Evolutionary conservation across 2,888 invertebrate genomes (phyloP).

Genomic region (Ditula angustiorana): DNA sequence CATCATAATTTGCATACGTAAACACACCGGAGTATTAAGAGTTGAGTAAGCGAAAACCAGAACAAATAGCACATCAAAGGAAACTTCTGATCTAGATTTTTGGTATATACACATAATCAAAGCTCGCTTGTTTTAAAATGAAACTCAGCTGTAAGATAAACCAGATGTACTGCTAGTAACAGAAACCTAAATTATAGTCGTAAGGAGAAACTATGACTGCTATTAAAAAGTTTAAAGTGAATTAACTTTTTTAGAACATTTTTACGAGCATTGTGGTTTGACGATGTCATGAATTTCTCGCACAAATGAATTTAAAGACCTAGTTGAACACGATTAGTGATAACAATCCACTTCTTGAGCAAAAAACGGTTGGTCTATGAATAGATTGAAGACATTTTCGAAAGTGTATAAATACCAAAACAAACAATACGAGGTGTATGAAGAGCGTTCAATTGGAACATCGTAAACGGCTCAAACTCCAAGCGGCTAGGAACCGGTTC

Average conservation of each 20-base stretch:
- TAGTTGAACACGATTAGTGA: not conserved
- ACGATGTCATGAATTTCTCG: not conserved
- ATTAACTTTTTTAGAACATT: constrained; percentile 7
- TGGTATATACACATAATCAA: constrained; percentile 8
- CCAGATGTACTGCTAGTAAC: constrained; percentile 21
- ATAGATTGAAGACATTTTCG: constrained; percentile 7
- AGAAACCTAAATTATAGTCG: not conserved
- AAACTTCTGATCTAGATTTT: constrained; percentile 11
- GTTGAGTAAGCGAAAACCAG: constrained; percentile 11
- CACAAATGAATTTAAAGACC: not conserved
- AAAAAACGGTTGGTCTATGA: not conserved
- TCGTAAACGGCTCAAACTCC: constrained; percentile 16
- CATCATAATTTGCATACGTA: constrained; percentile 26
- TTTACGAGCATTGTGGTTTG: not conserved
- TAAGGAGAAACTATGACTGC: not conserved
- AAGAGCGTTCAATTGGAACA: constrained; percentile 30
- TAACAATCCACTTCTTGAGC: not conserved
- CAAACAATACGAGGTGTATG: constrained; percentile 28
- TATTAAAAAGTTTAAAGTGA: constrained; percentile 1
- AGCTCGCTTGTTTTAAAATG: constrained; percentile 15
- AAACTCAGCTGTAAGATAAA: constrained; percentile 24
- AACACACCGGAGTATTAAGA: constrained; percentile 14
- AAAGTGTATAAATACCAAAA: constrained; percentile 32
- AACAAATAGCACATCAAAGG: constrained; percentile 22
- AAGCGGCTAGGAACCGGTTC: constrained; percentile 29